Conservation (phyloP, 2,888 invertebrate species). For the Ichneumon xanthorius region DNA sequence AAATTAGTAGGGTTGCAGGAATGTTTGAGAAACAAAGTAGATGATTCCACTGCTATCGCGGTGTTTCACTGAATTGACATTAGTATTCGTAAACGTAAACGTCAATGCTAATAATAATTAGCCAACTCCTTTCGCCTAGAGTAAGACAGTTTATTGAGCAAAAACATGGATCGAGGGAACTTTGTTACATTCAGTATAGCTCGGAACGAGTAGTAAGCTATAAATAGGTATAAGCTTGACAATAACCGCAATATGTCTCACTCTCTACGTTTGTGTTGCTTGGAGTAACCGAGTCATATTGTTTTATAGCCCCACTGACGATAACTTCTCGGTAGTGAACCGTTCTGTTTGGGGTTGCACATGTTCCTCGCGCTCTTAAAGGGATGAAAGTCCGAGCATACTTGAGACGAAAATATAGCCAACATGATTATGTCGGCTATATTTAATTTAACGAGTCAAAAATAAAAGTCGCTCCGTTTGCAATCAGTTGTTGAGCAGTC, state of each 20-base stretch:
- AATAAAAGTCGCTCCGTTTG: slow-evolving; percentile 1
- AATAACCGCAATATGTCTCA: slow-evolving; percentile 81
- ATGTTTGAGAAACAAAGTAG: not conserved
- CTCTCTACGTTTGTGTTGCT: slow-evolving; percentile 68
- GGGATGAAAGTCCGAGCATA: slow-evolving; percentile 50
- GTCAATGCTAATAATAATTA: not conserved
- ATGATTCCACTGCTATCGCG: not conserved
- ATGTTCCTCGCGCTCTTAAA: slow-evolving; percentile 59
- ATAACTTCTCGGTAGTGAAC: slow-evolving; percentile 73
- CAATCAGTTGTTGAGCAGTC: slow-evolving; percentile 13
- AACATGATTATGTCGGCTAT: not conserved
- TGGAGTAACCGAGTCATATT: slow-evolving; percentile 77
- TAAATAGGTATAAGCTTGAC: slow-evolving; percentile 70
- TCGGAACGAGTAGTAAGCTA: slow-evolving; percentile 35
- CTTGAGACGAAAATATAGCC: not conserved
- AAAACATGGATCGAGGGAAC: not conserved
- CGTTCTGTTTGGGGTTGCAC: slow-evolving; percentile 19
- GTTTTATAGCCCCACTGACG: slow-evolving; percentile 81
- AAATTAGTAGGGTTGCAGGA: not conserved
- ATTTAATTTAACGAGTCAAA: not conserved
- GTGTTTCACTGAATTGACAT: not conserved
- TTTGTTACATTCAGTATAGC: not conserved
- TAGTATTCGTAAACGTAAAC: not conserved
- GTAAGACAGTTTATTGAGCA: not conserved
- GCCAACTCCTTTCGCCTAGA: not conserved